Evolutionary conservation across 2,888 invertebrate species (phyloP).

Genomic region (Anthophora plumipes): DNA sequence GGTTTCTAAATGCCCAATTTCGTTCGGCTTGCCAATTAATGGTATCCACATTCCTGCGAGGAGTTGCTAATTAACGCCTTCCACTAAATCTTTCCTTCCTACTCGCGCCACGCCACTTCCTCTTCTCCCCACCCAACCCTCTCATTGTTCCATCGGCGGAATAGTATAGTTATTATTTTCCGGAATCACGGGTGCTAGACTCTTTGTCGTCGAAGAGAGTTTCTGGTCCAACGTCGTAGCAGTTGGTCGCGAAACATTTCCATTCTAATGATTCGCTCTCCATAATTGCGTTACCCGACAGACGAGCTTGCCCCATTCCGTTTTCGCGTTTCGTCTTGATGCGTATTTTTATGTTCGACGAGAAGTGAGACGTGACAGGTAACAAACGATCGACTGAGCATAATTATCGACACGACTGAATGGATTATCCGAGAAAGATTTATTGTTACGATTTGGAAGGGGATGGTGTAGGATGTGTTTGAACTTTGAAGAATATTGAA

Average conservation of each 20-base stretch:
- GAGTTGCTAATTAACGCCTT: conserved; percentile 71
- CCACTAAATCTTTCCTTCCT: conserved; percentile 39
- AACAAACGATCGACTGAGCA: conserved; percentile 15
- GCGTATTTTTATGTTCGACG: conserved; percentile 19
- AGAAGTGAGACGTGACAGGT: not conserved
- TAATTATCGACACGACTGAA: conserved; percentile 21
- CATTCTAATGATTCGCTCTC: conserved; percentile 44
- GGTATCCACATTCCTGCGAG: conserved; percentile 70
- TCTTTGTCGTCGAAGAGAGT: conserved; percentile 44
- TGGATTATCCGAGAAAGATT: not conserved
- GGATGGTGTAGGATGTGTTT: no score
- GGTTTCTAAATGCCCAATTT: conserved; percentile 61
- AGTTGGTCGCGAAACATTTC: conserved; percentile 56
- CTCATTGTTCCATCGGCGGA: not conserved
- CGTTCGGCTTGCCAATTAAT: conserved; percentile 74
- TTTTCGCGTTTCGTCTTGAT: not conserved
- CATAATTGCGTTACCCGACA: conserved; percentile 49
- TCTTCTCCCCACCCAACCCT: conserved; percentile 23
- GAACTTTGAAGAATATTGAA: not conserved
- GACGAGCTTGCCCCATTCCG: conserved; percentile 19
- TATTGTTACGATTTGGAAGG: not conserved
- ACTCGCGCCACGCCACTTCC: not conserved
- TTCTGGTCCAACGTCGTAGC: conserved; percentile 39
- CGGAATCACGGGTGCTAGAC: conserved; percentile 29
- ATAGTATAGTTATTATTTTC: conserved; percentile 56